Percentiles rank a stretch among this genome's conserved stretches.
These are phyloP conservation scores for Origma solitaria DNA, from an alignment of 2,113 vertebrate genomes.

Conservation along the genomic window DNA sequence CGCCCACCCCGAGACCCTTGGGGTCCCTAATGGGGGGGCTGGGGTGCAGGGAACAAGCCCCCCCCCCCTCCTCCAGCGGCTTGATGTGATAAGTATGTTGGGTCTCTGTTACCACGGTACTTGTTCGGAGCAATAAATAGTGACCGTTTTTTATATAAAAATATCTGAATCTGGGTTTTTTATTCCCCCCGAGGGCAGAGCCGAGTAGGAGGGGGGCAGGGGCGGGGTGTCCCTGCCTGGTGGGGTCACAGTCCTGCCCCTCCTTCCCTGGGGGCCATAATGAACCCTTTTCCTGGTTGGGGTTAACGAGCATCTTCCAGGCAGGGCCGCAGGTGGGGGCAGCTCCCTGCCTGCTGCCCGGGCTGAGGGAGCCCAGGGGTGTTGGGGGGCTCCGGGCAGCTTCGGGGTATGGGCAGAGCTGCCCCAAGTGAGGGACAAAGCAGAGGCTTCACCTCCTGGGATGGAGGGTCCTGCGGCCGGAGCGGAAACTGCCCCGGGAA, in stretches of 20 bases:
- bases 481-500: background rate
- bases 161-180: background rate
- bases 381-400: accelerated
- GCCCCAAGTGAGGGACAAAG: background rate
- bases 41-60: background rate
- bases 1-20: accelerated
- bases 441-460: background rate
- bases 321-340: no score
- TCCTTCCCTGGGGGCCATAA: background rate
- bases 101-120: background rate
- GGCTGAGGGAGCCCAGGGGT: no score
- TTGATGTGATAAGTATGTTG: background rate
- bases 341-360: background rate
- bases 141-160: background rate
- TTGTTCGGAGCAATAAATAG: background rate
- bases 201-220: background rate
- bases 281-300: background rate
- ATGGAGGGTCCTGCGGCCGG: accelerated
- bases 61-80: accelerated
- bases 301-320: background rate
- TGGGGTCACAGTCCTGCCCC: background rate
- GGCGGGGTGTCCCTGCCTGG: background rate
- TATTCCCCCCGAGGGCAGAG: background rate
- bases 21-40: background rate
- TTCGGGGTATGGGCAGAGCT: accelerated